Evolutionary conservation across 2,888 invertebrate species (phyloP).

Genomic region (Euzetes globulus): DNA sequence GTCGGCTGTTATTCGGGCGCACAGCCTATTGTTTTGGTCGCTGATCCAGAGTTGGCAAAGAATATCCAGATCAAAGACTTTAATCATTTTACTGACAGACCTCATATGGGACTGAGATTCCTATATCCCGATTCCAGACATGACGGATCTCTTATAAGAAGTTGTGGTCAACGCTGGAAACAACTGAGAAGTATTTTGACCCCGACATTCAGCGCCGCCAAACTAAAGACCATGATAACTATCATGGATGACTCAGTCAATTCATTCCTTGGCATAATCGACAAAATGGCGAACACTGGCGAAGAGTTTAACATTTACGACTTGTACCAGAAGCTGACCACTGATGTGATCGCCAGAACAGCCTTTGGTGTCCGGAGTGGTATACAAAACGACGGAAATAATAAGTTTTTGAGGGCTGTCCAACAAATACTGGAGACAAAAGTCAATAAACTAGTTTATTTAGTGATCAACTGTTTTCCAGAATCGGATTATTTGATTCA

Average conservation of each 20-base stretch:
- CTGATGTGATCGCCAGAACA: constrained; percentile 39
- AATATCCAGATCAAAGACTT: constrained; percentile 45
- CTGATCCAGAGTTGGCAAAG: constrained; percentile 41
- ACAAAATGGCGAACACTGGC: not conserved
- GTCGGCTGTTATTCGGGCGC: constrained; percentile 38
- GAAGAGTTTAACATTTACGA: constrained; percentile 39
- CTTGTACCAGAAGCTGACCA: constrained; percentile 38
- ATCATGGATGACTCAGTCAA: constrained; percentile 34
- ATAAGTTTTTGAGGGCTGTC: constrained; percentile 33
- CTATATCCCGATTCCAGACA: constrained; percentile 1
- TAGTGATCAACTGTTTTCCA: constrained; percentile 26
- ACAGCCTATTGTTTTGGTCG: constrained; percentile 36
- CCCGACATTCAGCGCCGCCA: constrained; percentile 40
- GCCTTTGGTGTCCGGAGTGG: constrained; percentile 39
- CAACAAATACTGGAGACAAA: constrained; percentile 7
- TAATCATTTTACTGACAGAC: constrained; percentile 44
- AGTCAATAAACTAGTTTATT: not conserved
- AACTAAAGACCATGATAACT: constrained; percentile 38
- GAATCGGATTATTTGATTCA: constrained; percentile 32
- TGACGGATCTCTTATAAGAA: not conserved
- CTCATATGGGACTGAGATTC: constrained; percentile 31
- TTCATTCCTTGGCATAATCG: constrained; percentile 32
- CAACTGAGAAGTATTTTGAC: constrained; percentile 39
- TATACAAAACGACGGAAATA: constrained; percentile 37
- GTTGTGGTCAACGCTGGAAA: constrained; percentile 39